Percentiles rank a stretch among this genome's conserved stretches.
These are phyloP conservation scores for Calameuta idolon DNA, from an alignment of 2,888 invertebrate species.

Conservation along the genomic window DNA sequence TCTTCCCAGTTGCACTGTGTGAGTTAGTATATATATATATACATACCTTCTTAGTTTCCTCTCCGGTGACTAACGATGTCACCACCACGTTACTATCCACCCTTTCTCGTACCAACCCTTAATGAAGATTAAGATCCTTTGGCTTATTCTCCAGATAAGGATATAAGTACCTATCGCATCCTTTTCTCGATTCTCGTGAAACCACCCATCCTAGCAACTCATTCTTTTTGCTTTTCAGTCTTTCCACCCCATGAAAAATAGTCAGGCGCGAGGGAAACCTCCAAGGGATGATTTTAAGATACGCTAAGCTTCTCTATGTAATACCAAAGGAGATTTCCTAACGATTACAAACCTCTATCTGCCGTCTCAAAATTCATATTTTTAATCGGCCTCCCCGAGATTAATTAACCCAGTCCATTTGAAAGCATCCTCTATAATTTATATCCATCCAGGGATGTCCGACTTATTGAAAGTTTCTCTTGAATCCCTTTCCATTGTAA, in stretches of 20 bases:
- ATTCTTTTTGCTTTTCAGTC: background rate
- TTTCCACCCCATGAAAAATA: background rate
- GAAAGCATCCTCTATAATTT: background rate
- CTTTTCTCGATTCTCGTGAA: background rate
- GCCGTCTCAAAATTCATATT: background rate
- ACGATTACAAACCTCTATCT: background rate
- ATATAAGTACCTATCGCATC: background rate
- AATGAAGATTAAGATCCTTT: constrained; percentile 41
- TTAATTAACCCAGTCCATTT: background rate
- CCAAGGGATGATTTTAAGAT: background rate
- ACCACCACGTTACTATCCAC: constrained; percentile 22
- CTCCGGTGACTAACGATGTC: constrained; percentile 33
- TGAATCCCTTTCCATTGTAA: background rate
- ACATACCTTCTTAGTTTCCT: constrained; percentile 28
- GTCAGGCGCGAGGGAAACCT: background rate
- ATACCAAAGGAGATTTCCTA: background rate
- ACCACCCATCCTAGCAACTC: background rate
- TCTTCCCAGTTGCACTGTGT: constrained; percentile 16
- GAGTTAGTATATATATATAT: constrained; percentile 13
- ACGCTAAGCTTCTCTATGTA: background rate
- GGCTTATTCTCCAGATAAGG: constrained; percentile 22
- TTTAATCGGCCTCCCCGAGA: background rate
- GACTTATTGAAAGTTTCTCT: background rate
- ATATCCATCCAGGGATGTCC: background rate
- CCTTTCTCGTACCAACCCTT: constrained; percentile 18